Conservation (phyloP, 2,113 vertebrate species). For the Grammomys surdaster region DNA sequence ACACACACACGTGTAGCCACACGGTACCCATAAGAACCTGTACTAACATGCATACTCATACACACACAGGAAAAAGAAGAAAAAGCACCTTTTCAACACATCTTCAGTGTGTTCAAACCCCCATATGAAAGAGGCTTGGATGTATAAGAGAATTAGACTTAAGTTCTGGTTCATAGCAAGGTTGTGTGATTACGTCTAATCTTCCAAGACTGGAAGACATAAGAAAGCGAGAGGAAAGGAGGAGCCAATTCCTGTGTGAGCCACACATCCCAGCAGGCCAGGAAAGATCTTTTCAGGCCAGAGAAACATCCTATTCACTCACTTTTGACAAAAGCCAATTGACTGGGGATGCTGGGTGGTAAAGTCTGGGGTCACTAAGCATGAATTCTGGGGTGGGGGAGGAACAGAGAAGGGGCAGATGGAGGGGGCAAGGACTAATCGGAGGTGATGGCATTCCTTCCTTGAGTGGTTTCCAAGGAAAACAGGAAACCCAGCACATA, state of each 20-base stretch:
- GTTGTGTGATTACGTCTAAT: neutral
- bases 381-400: slow-evolving; percentile 35
- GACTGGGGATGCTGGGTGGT: slow-evolving; percentile 58
- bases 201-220: neutral
- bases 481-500: slow-evolving; percentile 64
- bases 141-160: neutral
- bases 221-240: neutral
- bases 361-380: slow-evolving; percentile 61
- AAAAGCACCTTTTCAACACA: neutral
- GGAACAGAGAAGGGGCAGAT: neutral
- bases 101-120: neutral
- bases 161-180: neutral
- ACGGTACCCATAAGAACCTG: neutral
- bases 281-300: slow-evolving; percentile 42
- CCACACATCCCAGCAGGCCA: neutral
- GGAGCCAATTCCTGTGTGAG: neutral
- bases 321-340: slow-evolving; percentile 70
- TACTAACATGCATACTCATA: neutral
- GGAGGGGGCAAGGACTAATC: neutral
- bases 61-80: neutral
- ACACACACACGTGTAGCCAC: neutral
- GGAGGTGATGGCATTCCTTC: neutral
- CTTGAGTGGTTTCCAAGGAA: slow-evolving; percentile 61
- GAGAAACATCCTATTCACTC: slow-evolving; percentile 64
- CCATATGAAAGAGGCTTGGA: fast-evolving